Base-by-base conservation (phyloP, 2,797 vertebrate species). In the Delichon dasypus region DNA sequence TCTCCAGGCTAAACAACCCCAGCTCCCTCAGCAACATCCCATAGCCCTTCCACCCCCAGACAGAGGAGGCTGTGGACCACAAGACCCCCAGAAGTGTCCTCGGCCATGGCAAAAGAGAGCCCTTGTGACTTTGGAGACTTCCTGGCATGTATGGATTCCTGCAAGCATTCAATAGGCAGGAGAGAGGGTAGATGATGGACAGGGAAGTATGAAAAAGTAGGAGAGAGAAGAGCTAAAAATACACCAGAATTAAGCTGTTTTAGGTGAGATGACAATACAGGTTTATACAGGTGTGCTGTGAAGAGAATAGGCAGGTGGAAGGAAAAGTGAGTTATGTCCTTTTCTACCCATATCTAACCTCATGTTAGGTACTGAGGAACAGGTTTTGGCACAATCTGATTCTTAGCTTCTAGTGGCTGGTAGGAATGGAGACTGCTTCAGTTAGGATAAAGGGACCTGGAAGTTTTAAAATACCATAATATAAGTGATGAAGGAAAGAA, bases 21-120 rank as follows among this genome's bases (percentile, higher is more conserved):
- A 61, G 9, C 26, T 67, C 26, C 40, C 26, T 81, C 54, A 81
- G 11, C 23, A 57, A 22, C 29, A n/a, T 36, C 18, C 18, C 42
- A 21, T 2, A 32, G 13, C 6, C 21, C 55, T 93, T 38, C 29
- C 21, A 75, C 14, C 15, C 30, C 18, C 0, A 0, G 3, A 3
- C 32, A 89, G 57, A 74, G 34, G 29, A 70, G 10, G 6, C 23
- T 94, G 51, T 1, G 5, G 55, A 57, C 29, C 60, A 29, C 16
- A 19, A 72, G 16, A 29, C 3, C 4, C 8, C 13, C 6, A 2
- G 7, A 74, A 74, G 2, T 34, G 27, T 21, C 26, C 27, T 42
- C 51, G 64, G 13, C 27, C 32, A 17, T 5, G 22, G 23, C 42
- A 76, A 66, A 19, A 83, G 23, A 1, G 1, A 82, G 32, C 27